Percentiles rank a stretch among this genome's conserved stretches.
Conservation (phyloP, 2,113 vertebrate species). For the Pithys albifrons region DNA sequence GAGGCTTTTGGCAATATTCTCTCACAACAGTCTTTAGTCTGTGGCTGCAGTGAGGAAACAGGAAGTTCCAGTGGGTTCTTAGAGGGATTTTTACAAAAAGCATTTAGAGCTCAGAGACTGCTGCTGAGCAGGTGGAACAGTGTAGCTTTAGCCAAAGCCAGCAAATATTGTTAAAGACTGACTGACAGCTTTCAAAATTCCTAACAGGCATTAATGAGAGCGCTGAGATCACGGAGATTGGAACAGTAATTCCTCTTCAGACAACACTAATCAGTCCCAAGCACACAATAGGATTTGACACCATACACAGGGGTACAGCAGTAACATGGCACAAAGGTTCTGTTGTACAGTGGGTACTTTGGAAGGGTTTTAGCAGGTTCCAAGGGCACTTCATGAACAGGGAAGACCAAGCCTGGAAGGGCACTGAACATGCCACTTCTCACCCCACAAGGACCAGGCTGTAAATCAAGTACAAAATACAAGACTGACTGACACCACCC, state of each 20-base stretch:
- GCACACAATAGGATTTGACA: neutral
- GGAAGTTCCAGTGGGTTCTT: neutral
- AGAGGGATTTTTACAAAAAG: neutral
- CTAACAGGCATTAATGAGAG: neutral
- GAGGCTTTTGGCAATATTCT: neutral
- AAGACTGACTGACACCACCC: neutral
- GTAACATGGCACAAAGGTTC: neutral
- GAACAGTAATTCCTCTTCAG: neutral
- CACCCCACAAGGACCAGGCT: neutral
- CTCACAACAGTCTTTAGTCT: neutral
- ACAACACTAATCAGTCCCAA: neutral
- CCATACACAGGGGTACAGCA: fast-evolving
- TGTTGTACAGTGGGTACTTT: neutral
- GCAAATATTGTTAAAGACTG: neutral
- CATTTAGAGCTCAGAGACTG: neutral
- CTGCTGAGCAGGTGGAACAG: neutral
- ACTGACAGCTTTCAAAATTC: neutral
- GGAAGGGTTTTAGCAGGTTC: neutral
- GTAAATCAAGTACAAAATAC: neutral
- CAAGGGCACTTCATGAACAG: neutral
- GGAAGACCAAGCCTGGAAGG: neutral
- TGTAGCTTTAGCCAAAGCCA: neutral
- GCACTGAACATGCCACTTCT: neutral
- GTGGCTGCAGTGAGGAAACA: neutral
- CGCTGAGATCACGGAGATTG: neutral